Evolutionary conservation across 2,113 vertebrate species (phyloP).

Genomic region (Galemys pyrenaicus): DNA sequence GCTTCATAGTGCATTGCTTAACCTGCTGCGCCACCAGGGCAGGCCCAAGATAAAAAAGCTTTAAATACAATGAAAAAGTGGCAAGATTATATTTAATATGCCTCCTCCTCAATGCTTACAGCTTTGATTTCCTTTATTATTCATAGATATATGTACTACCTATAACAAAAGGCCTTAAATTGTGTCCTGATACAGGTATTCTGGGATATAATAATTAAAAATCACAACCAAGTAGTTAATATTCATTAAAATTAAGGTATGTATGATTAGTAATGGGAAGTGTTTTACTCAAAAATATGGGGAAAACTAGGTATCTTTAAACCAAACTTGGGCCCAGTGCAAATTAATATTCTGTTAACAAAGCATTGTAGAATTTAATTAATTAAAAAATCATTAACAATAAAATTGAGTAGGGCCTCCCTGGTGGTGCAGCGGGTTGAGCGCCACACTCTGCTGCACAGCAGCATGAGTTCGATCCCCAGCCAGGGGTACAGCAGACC

Average conservation of each 20-base stretch:
- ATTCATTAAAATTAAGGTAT: neutral
- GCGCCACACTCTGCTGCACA: too few species aligned
- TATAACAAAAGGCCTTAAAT: neutral
- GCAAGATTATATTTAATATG: constrained; percentile 43
- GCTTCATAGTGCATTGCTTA: too few species aligned
- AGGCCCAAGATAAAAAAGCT: too few species aligned
- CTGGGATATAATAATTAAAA: neutral
- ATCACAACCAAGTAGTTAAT: neutral
- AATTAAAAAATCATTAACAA: neutral
- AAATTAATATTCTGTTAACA: too few species aligned
- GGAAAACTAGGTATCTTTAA: neutral
- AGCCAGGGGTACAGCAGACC: too few species aligned
- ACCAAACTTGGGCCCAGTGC: neutral
- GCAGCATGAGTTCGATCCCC: too few species aligned
- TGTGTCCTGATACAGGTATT: neutral
- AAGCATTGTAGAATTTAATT: constrained; percentile 33
- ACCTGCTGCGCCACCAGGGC: too few species aligned
- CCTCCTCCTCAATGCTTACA: neutral
- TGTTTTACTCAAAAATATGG: neutral
- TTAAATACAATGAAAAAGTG: neutral
- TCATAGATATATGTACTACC: neutral
- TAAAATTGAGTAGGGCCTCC: too few species aligned
- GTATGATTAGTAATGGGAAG: neutral
- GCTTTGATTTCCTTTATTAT: constrained; percentile 1
- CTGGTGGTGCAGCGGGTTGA: too few species aligned